Evolutionary conservation across 2,888 invertebrate species (phyloP), one percentile per base, ranked within the genome.

Genomic region (Eudemis profundana): DNA sequence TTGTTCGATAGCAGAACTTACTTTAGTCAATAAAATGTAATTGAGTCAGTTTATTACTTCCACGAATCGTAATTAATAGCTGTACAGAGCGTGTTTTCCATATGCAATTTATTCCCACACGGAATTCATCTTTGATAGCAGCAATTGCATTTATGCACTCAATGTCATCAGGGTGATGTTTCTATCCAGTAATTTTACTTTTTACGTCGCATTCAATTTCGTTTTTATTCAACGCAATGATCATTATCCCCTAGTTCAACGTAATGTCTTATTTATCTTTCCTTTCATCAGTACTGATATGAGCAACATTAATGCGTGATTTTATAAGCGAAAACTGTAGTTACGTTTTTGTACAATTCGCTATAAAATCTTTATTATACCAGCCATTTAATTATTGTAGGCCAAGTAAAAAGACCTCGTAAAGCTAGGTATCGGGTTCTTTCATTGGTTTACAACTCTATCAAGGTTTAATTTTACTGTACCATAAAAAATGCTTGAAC

Each of bases 141-240:
- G 76, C 72, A 80, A 81, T 51, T 36, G 50, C 49, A 64, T 80
- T 82, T 33, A 33, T 33, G 46, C 47, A 49, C 27, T 47, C 81
- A 78, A 76, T 80, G 82, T 79, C 79, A 81, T 82, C 78, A 77
- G 76, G 70, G 74, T 84, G 83, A 85, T 84, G 83, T 81, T 82
- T 88, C 88, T 84, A 85, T 86, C 81, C 80, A 69, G 77, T 74
- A 65, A 76, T 78, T 79, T 80, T 70, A 71, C 74, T 85, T 84
- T 84, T 84, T 81, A 75, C 38, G 14, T 19, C 71, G 53, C 61
- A 69, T 73, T 73, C 75, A 73, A 75, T 77, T 79, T 75, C 53
- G 74, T 77, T 82, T 83, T 84, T 81, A 73, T 71, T 12, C 17
- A 7, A 53, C 65, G 57, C 51, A 64, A 64, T 67, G 72, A 76